These are phyloP conservation scores for Eilema depressum DNA, from an alignment of 2,888 invertebrate species.

Conservation along the genomic window DNA sequence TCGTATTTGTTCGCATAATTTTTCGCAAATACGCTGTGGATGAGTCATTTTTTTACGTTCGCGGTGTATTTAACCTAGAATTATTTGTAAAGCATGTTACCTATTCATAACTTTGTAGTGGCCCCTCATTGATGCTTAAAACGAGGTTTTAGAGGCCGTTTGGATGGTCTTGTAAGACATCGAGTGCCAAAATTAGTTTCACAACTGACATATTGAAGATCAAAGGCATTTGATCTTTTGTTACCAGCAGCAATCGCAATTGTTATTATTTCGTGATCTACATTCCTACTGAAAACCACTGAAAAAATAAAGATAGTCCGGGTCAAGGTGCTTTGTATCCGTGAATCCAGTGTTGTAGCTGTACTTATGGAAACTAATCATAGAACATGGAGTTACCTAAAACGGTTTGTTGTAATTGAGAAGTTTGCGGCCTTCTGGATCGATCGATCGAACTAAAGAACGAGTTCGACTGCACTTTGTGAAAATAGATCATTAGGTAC, in stretches of 20 bases:
- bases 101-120: neutral
- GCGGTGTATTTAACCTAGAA: neutral
- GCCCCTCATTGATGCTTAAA: constrained; percentile 1
- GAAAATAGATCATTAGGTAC: too few species aligned
- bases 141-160: constrained; percentile 4
- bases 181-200: neutral
- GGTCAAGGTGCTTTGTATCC: neutral
- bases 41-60: constrained; percentile 2
- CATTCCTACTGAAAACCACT: neutral
- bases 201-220: constrained; percentile 3
- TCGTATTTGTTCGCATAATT: constrained; percentile 22
- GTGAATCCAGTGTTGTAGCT: neutral
- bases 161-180: neutral
- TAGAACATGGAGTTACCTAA: too few species aligned
- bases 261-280: neutral
- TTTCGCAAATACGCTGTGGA: constrained; percentile 3
- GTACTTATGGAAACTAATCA: neutral
- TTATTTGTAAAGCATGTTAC: neutral
- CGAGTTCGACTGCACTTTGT: too few species aligned
- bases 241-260: neutral
- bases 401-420: too few species aligned
- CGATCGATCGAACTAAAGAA: too few species aligned
- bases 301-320: neutral
- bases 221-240: neutral
- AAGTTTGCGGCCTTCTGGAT: too few species aligned